Evolutionary conservation across 1,140 invertebrate genomes (phyloP), one percentile per base, ranked within the genome.

Genomic region (Galleria mellonella): DNA sequence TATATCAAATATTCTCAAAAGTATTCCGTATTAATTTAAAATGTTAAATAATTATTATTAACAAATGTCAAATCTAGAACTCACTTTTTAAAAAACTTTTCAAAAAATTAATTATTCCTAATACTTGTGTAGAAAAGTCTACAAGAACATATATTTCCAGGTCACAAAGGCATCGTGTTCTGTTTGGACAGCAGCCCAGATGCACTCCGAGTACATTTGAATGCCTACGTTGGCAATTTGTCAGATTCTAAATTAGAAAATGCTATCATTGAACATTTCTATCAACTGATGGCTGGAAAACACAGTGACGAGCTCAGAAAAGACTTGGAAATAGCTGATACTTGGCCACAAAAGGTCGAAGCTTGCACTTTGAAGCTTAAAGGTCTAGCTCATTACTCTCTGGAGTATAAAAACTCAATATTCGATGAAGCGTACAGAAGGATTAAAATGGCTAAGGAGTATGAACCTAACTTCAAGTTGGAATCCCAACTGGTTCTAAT

Each of bases 181-280:
- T 60, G 57, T 31, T 11, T 60, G 38, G 52, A 60, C 29, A 60
- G 57, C 43, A 60, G 57, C 36, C 57, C 57, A 15, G 51, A 60
- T 12, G 45, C 43, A 7, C 30, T 60, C 15, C 33, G 43, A 28
- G 12, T 30, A 3, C 57, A 55, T 37, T 7, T 60, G 1, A 32
- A 52, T 17, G 38, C 45, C 4, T 51, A 55, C 32, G 23, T 60
- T 9, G 48, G 52, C 9, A 52, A 51, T 40, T 27, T 51, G 11
- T 43, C 48, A 1, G 41, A 43, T 6, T 28, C 14, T 8, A 30
- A 52, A 36, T 30, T 56, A 9, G 53, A 61, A 36, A 53, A 50
- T 33, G 29, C 37, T 27, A 50, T 56, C 3, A 14, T 55, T 10
- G 43, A 52, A 45, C 53, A 56, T 32, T 36, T 55, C 8, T 56